Base-by-base conservation (phyloP, 2,888 invertebrate genomes). In the Drosophila affinis region DNA sequence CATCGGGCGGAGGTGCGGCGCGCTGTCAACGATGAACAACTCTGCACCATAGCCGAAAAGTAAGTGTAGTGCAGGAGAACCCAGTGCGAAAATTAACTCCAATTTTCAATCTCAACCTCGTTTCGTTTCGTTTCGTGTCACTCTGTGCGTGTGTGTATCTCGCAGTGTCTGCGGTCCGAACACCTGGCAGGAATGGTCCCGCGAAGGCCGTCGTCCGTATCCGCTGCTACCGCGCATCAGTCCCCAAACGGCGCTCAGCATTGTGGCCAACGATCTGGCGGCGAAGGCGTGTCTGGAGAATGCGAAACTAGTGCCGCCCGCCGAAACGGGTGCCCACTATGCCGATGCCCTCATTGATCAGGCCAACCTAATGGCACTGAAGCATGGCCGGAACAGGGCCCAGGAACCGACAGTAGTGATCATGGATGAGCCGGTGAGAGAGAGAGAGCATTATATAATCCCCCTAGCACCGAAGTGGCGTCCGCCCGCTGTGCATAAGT, bases 1-100 rank as follows among this genome's bases (percentile, higher is more conserved):
- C 98, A 98, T 93, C 95, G 96, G 89, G 98, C 98, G 62, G 98
- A 98, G 93, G 95, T 98, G 84, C 94, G 98, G 84, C 94, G 98
- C 92, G 98, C 97, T 87, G 96, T 97, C 63, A 98, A 97, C 93
- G 98, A 98, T 93, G 98, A 98, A 92, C 95, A 96, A 91, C 93
- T 98, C 81, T 95, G 96, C 80, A 96, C 97, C 64, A 96, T 98
- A 91, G 97, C 98, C 83, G 96, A 97, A 91, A 95, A 96, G 98
- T 98, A 94, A 94, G 95, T 93, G 10, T 1, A 39, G 39, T 39
- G 39, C 7, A 39, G n/a, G 14, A 39, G n/a, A 39, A 6, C n/a
- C 39, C 39, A 39, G 39, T 39, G 39, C 39, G 29, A 7, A 39
- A 39, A 39, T n/a, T n/a, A 39, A 39, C n/a, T 2, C 12, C 34